Conservation (phyloP, 2,888 invertebrate genomes). For the Heliconius cydno region DNA sequence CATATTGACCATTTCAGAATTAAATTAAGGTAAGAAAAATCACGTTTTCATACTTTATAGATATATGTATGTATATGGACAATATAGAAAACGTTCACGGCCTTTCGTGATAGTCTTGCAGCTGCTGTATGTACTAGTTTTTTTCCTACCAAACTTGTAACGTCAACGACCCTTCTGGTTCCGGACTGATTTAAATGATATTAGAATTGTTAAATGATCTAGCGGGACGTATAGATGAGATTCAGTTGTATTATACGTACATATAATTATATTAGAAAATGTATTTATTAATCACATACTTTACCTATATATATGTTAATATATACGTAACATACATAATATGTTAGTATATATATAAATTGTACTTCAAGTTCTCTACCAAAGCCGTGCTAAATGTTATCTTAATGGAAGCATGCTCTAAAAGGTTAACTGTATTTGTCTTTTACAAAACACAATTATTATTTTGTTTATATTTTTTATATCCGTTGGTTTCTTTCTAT, state of each 20-base stretch:
- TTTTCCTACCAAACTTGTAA: slow-evolving; percentile 39
- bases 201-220: slow-evolving; percentile 8
- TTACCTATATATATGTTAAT: too few species aligned
- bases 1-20: background rate
- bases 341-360: too few species aligned
- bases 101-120: slow-evolving; percentile 35
- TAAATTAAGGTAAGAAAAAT: too few species aligned
- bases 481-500: too few species aligned
- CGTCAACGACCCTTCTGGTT: slow-evolving; percentile 42
- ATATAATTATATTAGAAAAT: background rate
- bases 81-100: slow-evolving; percentile 18
- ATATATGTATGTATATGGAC: background rate
- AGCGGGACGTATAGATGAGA: background rate
- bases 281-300: too few species aligned
- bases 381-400: too few species aligned
- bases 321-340: too few species aligned
- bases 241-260: background rate
- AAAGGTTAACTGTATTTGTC: too few species aligned
- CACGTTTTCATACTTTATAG: background rate
- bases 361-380: too few species aligned
- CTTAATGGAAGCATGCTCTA: too few species aligned
- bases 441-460: too few species aligned
- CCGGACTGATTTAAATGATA: slow-evolving; percentile 19
- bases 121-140: slow-evolving; percentile 40
- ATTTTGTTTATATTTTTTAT: too few species aligned